Evolutionary conservation across 2,888 invertebrate species (phyloP).

Genomic region (Epirrita christyi): DNA sequence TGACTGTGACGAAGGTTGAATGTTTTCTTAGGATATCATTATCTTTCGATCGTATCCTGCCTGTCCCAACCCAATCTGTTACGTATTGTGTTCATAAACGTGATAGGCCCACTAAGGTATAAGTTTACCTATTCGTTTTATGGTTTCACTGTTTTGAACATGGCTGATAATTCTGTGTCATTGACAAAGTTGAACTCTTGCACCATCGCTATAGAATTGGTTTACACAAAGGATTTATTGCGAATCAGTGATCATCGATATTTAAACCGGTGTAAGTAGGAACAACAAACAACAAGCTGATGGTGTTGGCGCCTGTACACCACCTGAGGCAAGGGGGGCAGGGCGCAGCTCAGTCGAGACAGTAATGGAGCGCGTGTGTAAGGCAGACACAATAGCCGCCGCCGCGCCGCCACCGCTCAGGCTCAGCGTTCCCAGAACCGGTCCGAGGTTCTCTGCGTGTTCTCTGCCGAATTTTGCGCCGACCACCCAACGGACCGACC

Average conservation of each 20-base stretch:
- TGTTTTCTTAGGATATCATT: slow-evolving; percentile 61
- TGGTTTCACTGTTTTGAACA: neutral
- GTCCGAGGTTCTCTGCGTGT: slow-evolving; percentile 72
- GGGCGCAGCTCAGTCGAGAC: slow-evolving; percentile 42
- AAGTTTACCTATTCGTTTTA: no score
- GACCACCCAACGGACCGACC: slow-evolving; percentile 78
- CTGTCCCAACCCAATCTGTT: slow-evolving; percentile 19
- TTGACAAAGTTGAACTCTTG: no score
- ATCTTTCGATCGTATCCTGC: slow-evolving; percentile 34
- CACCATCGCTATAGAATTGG: no score
- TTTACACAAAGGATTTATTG: no score
- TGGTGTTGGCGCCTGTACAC: slow-evolving; percentile 55
- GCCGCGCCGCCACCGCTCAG: slow-evolving; percentile 67
- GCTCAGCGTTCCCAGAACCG: slow-evolving; percentile 77
- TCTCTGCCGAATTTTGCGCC: slow-evolving; percentile 79
- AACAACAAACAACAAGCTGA: slow-evolving; percentile 40
- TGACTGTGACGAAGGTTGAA: slow-evolving; percentile 70
- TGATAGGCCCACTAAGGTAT: slow-evolving; percentile 5
- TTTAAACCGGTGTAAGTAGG: slow-evolving; percentile 35
- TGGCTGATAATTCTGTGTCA: no score
- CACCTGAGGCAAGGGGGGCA: slow-evolving; percentile 42
- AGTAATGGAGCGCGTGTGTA: slow-evolving; percentile 74
- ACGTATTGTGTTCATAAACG: slow-evolving; percentile 7
- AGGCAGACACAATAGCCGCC: slow-evolving; percentile 80
- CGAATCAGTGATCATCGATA: no score